Evolutionary conservation across 2,888 invertebrate genomes (phyloP), one percentile per base, ranked within the genome.

Genomic region (Parnassius apollo): DNA sequence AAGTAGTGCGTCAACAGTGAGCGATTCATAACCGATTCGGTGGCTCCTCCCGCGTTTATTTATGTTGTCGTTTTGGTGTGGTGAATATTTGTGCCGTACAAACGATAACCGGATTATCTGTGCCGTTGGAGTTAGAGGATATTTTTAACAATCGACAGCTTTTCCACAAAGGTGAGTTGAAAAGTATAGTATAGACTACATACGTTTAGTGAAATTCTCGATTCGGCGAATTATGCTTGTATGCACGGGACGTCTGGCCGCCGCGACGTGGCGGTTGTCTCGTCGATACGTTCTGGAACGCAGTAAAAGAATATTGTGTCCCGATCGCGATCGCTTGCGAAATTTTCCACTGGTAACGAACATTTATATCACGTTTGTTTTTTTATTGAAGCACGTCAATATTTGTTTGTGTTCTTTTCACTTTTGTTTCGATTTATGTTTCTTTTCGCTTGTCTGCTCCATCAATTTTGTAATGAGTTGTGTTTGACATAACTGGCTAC

Each of bases 31-130:
- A 71, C 78, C 77, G 77, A 78, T 75, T 77, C 80, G 78, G 78
- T 82, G 83, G 75, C 81, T 81, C 81, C 81, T 80, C 82, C 78
- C 83, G 83, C 85, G 85, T 86, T 89, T 90, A 90, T 91, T 88
- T 89, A 89, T 91, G 91, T 91, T 90, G 88, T 91, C 90, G 86
- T 90, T 88, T 88, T 91, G 86, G 91, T 91, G 91, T 89, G 84
- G 91, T 91, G 91, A 87, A 89, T 89, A 88, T 88, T 86, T 88
- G 91, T 91, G 91, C 82, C 87, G 84, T 88, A 88, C 87, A 86
- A 84, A 85, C 90, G 84, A 90, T 88, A 86, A 87, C 90, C 88
- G 90, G 91, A 86, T 88, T 86, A 88, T 88, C 89, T 88, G 90
- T 89, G 91, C 83, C 83, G 80, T 84, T 84, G 82, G 81, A 87